Conservation (phyloP, 2,888 invertebrate species). For the Cephus runcator region DNA sequence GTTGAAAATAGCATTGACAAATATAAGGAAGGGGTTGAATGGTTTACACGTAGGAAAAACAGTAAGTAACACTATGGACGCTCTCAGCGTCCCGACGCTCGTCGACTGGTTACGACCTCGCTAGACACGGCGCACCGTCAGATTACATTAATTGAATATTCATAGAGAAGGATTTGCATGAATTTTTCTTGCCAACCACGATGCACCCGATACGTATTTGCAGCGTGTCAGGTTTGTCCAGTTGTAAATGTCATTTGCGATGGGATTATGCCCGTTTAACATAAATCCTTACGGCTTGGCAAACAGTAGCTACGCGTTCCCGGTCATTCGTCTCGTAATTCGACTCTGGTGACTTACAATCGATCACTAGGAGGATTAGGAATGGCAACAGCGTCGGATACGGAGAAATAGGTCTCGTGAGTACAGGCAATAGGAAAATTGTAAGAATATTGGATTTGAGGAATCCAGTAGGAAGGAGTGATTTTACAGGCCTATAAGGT, state of each 20-base stretch:
- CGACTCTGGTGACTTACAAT: background rate
- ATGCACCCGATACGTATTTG: constrained; percentile 14
- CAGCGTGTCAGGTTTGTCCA: constrained; percentile 34
- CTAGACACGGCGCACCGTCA: constrained; percentile 8
- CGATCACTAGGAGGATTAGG: background rate
- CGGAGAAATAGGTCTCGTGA: background rate
- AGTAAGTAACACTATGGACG: background rate
- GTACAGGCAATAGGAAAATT: background rate
- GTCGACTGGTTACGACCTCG: background rate
- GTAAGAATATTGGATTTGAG: background rate
- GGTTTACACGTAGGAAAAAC: background rate
- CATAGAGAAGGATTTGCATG: constrained; percentile 51
- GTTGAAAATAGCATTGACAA: background rate
- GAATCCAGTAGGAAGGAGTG: background rate
- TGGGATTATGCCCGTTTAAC: constrained; percentile 42
- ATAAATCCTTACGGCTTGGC: constrained; percentile 35
- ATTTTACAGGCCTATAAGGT: background rate
- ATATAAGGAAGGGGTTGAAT: background rate
- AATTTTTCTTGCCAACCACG: constrained; percentile 38
- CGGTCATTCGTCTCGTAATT: constrained; percentile 8
- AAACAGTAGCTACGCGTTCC: constrained; percentile 20
- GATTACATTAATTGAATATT: constrained; percentile 56
- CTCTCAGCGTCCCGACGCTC: background rate
- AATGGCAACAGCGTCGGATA: background rate
- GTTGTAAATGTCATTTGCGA: constrained; percentile 38